Percentiles rank a stretch among this genome's conserved stretches.
phyloP scores from a whole-genome alignment of 2,113 vertebrate genomes.

The Carassius auratus region DNA sequence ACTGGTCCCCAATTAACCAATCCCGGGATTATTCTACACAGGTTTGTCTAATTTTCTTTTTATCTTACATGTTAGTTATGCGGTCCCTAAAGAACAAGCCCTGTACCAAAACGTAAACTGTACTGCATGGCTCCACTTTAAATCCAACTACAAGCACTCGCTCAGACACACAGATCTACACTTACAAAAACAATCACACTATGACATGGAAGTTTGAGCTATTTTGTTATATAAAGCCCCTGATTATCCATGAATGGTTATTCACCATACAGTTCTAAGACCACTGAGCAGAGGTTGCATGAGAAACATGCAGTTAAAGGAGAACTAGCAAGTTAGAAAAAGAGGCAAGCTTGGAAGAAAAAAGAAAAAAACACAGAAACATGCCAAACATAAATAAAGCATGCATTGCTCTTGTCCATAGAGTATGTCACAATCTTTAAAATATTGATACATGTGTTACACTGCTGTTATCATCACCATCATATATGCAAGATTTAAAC shows the following conservation, averaged over 20 bases:
- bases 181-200: conserved; percentile 40
- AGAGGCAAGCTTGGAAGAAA: conserved; percentile 55
- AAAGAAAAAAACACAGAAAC: conserved; percentile 49
- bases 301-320: conserved; percentile 61
- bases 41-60: not conserved
- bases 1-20: conserved; percentile 42
- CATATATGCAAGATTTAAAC: conserved; percentile 54
- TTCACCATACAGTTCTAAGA: conserved; percentile 61
- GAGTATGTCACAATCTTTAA: conserved; percentile 56
- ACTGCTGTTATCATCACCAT: conserved; percentile 49
- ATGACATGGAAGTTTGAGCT: conserved; percentile 45
- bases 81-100: conserved; percentile 39
- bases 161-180: conserved; percentile 37
- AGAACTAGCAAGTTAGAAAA: conserved; percentile 54
- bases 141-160: conserved; percentile 37
- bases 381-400: conserved; percentile 60
- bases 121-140: conserved; percentile 32
- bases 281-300: conserved; percentile 58
- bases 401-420: conserved; percentile 62
- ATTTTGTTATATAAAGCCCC: conserved; percentile 56
- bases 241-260: conserved; percentile 56
- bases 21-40: not conserved
- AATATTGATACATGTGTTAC: conserved; percentile 58
- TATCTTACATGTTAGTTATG: not conserved
- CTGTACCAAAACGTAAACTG: conserved; percentile 42